phyloP scores from a whole-genome alignment of 2,113 vertebrate genomes.

The Callipepla californica region DNA sequence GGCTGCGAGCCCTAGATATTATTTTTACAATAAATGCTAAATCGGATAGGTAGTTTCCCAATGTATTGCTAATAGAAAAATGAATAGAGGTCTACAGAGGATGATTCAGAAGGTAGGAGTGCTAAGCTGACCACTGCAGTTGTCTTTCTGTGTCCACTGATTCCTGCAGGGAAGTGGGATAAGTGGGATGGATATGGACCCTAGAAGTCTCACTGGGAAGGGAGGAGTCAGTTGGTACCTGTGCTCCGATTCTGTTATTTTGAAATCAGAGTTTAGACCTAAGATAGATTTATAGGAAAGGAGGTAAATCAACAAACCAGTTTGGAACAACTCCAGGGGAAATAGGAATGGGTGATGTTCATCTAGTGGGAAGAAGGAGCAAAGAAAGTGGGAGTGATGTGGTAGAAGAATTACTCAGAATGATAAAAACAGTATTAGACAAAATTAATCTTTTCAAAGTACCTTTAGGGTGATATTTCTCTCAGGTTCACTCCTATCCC shows the following conservation, averaged over 20 bases:
- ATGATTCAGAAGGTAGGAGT: neutral
- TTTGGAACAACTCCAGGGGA: neutral
- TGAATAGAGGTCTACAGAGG: neutral
- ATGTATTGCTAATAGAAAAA: neutral
- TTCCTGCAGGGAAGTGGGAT: neutral
- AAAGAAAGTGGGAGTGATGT: neutral
- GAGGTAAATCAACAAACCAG: neutral
- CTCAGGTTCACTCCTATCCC: neutral
- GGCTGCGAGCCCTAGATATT: neutral
- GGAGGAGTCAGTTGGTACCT: neutral
- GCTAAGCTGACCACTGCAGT: neutral
- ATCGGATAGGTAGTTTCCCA: neutral
- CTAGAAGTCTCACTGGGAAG: neutral
- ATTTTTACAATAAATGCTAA: neutral
- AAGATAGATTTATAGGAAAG: neutral
- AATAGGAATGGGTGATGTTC: neutral
- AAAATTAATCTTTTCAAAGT: neutral
- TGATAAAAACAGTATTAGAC: neutral
- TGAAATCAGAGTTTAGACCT: neutral
- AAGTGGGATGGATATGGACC: neutral
- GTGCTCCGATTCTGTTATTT: neutral
- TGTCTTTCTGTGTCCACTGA: neutral
- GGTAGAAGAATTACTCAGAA: neutral
- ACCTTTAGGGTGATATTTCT: neutral
- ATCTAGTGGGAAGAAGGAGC: neutral